Percentiles rank a stretch among this genome's conserved stretches.
phyloP scores from a whole-genome alignment of 2,888 invertebrate species.

The Cerceris ruficornis region DNA sequence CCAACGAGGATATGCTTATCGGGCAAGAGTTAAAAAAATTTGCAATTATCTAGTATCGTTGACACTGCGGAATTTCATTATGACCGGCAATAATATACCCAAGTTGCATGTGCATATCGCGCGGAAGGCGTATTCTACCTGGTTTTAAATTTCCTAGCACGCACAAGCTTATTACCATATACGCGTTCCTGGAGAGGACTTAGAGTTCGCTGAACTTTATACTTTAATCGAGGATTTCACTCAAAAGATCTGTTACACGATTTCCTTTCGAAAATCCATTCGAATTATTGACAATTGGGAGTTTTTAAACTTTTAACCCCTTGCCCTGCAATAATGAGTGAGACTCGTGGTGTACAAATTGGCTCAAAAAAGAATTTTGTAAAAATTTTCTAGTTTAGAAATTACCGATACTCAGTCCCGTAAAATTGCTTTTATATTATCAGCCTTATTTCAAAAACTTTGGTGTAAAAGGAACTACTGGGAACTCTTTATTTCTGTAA shows the following conservation, averaged over 20 bases:
- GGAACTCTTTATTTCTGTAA: too few species aligned
- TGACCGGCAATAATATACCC: constrained; percentile 44
- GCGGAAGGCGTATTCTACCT: constrained; percentile 56
- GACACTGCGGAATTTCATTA: constrained; percentile 48
- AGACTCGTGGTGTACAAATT: too few species aligned
- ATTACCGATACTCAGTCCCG: too few species aligned
- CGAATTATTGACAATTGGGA: too few species aligned
- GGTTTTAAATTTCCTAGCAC: constrained; percentile 71
- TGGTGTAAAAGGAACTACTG: too few species aligned
- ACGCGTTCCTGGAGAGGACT: constrained; percentile 54
- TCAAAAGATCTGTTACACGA: constrained; percentile 45
- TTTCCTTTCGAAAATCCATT: neutral
- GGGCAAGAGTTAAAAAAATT: constrained; percentile 24
- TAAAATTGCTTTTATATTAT: too few species aligned
- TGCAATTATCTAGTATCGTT: constrained; percentile 29
- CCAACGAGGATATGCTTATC: constrained; percentile 4
- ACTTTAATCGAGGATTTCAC: constrained; percentile 52
- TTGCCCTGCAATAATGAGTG: too few species aligned
- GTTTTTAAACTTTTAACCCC: too few species aligned
- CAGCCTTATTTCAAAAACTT: too few species aligned
- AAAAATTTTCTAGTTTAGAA: too few species aligned
- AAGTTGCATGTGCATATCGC: constrained; percentile 48
- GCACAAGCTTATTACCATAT: constrained; percentile 69
- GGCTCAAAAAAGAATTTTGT: too few species aligned
- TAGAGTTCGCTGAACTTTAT: constrained; percentile 65